Evolutionary conservation across 2,797 vertebrate species (phyloP).

Genomic region (Sebastes glaucus): DNA sequence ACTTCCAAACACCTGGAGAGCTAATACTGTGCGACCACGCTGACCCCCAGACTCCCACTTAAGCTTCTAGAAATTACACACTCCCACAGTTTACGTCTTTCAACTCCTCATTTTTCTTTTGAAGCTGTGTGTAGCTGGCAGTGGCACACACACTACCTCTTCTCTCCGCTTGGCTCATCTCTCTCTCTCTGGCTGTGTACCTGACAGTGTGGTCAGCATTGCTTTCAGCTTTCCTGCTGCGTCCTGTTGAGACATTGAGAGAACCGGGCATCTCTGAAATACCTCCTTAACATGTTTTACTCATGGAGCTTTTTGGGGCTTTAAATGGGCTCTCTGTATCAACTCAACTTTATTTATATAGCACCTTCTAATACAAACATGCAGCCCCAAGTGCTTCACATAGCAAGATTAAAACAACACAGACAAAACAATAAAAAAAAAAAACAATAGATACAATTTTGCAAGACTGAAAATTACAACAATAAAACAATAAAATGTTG

Average conservation of each 20-base stretch:
- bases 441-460: too few species aligned
- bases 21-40: not conserved
- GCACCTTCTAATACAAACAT: not conserved
- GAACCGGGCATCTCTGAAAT: not conserved
- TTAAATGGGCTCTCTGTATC: not conserved
- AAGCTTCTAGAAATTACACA: conserved; percentile 26
- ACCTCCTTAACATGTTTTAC: conserved; percentile 1
- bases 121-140: conserved; percentile 38
- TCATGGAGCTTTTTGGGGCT: not conserved
- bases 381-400: not conserved
- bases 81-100: conserved; percentile 42
- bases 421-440: too few species aligned
- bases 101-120: conserved; percentile 43
- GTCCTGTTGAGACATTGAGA: conserved; percentile 12
- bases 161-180: conserved; percentile 41
- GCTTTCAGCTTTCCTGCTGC: conserved; percentile 34
- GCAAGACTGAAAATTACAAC: not conserved
- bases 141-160: not conserved
- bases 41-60: conserved; percentile 35
- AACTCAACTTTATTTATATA: not conserved
- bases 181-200: conserved; percentile 22
- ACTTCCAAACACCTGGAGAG: conserved; percentile 33
- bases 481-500: not conserved
- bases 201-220: conserved; percentile 38
- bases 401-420: too few species aligned